Evolutionary conservation across 2,888 invertebrate genomes (phyloP).

Genomic region (Meandrusa payeni): DNA sequence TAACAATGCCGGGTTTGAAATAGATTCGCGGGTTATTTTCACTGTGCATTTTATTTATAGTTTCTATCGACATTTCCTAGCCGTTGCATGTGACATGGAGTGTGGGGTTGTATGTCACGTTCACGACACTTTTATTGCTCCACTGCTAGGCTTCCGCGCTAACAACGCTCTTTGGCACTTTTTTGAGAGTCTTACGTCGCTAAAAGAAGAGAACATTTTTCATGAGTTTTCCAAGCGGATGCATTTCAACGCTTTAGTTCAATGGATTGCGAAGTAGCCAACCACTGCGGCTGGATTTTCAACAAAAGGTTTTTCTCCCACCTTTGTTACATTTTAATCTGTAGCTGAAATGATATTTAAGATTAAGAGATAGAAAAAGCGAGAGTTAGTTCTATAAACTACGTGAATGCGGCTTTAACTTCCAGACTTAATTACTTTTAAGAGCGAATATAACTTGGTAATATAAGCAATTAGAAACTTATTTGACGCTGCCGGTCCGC

Average conservation of each 20-base stretch:
- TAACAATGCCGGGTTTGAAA: too few relatives aligned
- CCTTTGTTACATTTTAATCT: slow-evolving; percentile 34
- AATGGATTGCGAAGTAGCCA: slow-evolving; percentile 52
- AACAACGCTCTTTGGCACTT: slow-evolving; percentile 55
- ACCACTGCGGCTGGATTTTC: slow-evolving; percentile 52
- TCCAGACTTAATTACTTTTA: slow-evolving; percentile 74
- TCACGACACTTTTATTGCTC: slow-evolving; percentile 52
- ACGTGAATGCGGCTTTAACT: slow-evolving; percentile 68
- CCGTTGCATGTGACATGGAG: slow-evolving; percentile 31
- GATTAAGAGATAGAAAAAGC: slow-evolving; percentile 37
- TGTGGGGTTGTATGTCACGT: slow-evolving; percentile 30
- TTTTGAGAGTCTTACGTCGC: slow-evolving; percentile 55
- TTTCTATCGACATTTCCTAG: slow-evolving; percentile 10
- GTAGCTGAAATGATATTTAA: slow-evolving; percentile 35
- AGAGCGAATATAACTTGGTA: slow-evolving; percentile 78
- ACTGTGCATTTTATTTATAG: slow-evolving; percentile 6
- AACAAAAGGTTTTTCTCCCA: slow-evolving; percentile 26
- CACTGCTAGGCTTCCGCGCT: slow-evolving; percentile 40
- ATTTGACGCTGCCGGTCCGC: slow-evolving; percentile 78
- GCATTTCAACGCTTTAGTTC: slow-evolving; percentile 58
- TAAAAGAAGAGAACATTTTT: slow-evolving; percentile 57
- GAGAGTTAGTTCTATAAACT: slow-evolving; percentile 48
- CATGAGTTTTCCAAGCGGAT: slow-evolving; percentile 61
- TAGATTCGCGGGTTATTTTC: neutral
- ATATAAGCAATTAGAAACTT: slow-evolving; percentile 81